Base-by-base conservation (phyloP, 2,797 vertebrate genomes). In the Orientallactaga sibirica region DNA sequence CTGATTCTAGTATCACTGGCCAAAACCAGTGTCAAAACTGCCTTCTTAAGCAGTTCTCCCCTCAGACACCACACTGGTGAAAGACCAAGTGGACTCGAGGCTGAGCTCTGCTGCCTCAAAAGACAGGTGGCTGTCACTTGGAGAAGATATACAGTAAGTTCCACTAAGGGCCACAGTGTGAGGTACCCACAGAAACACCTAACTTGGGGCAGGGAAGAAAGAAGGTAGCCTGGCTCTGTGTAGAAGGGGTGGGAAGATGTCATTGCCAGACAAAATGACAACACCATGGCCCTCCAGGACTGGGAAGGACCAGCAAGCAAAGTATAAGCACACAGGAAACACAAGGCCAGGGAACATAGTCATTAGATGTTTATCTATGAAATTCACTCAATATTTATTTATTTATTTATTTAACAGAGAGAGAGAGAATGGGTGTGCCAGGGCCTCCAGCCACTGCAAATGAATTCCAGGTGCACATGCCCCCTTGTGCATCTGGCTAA, bases 371-470 rank as follows among this genome's bases (percentile, higher is more conserved):
- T 20, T 83, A 15, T n/a, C 48, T 24, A 94, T 86, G 86, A 75
- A 71, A 77, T 94, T 58, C 90, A 62, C 78, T 85, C 80, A 92
- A 92, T 37, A 37, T 37, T 37, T 37, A 37, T 37, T 37, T 37
- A 37, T 37, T 37, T 37, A 37, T 37, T 37, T 37, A 37, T 37
- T 37, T 37, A 37, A 37, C 33, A 37, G 33, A 37, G 33, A 37
- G 33, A 37, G 33, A 37, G 33, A 37, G 33, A 37, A 37, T 37
- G 33, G 33, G 33, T 37, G 33, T 37, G 33, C 33, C 33, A 37
- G 33, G 33, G 33, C 33, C 33, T 37, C 33, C 33, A 37, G 33
- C 33, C 33, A 37, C 33, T 37, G 33, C 33, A 37, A 37, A 37
- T 37, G 33, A 37, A 37, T 37, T 37, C 33, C 33, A 37, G 33